Conservation (phyloP, 2,888 invertebrate genomes). For the Strigamia transsilvanica region DNA sequence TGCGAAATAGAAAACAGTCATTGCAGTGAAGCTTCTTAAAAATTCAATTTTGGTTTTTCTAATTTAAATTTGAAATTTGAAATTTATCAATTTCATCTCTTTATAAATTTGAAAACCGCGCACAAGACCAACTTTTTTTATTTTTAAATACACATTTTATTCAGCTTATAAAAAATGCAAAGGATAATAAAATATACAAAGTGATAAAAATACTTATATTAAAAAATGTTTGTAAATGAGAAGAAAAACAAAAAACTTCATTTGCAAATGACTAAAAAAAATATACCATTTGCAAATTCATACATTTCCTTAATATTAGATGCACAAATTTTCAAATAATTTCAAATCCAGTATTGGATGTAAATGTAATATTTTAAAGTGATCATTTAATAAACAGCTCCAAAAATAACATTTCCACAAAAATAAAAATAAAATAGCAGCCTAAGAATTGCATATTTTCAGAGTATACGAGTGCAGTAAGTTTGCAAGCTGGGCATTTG, state of each 20-base stretch:
- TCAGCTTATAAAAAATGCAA: slow-evolving; percentile 2
- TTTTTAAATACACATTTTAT: slow-evolving; percentile 23
- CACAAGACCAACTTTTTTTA: not conserved
- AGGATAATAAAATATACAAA: slow-evolving; percentile 9
- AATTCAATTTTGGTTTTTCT: slow-evolving; percentile 11
- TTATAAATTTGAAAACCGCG: not conserved
- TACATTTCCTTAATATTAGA: not conserved
- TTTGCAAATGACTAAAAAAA: not conserved
- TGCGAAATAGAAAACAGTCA: slow-evolving; percentile 22
- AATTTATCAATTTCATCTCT: not conserved
- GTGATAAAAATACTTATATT: slow-evolving; percentile 15
- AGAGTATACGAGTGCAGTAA: not conserved
- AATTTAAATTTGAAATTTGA: not conserved
- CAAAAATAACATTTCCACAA: slow-evolving; percentile 9
- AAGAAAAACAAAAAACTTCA: not conserved
- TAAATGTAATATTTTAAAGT: not conserved
- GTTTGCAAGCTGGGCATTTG: not conserved
- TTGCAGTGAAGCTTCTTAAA: slow-evolving; percentile 37
- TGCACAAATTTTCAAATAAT: not conserved
- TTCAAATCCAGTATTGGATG: not conserved
- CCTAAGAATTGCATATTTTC: slow-evolving; percentile 4
- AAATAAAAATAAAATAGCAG: not conserved
- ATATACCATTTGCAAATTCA: not conserved
- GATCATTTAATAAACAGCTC: slow-evolving; percentile 7
- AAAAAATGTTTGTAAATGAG: not conserved